Base-by-base conservation (phyloP, 2,113 vertebrate species). In the Neofelis nebulosa region DNA sequence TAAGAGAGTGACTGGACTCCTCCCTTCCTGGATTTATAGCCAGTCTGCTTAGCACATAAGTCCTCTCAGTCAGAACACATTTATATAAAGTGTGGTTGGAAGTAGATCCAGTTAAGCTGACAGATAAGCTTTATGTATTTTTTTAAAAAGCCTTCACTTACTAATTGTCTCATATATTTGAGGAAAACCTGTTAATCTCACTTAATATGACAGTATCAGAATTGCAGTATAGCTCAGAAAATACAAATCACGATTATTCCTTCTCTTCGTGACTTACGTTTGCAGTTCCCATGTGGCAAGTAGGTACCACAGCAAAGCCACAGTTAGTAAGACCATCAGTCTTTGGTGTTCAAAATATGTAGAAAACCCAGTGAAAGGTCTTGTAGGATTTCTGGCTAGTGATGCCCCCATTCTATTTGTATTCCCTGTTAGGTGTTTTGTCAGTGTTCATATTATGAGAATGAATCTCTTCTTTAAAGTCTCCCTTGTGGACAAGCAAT, bases 41-140 rank as follows among this genome's bases (percentile, higher is more conserved):
- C 73, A 82, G 66, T 87, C 90, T 96, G 76, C 81, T 91, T 48
- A 89, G 71, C 89, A 83, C 94, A 65, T 91, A 97, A 85, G 78
- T 92, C 92, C 85, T 91, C 74, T 88, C 89, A 27, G 6, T 97
- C 95, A 95, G 85, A 81, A 95, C 74, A 91, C 97, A 80, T 94
- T 91, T 76, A 79, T 95, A 69, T 83, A 94, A 96, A 96, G 48
- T 85, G 90, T 94, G 38, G 52, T 80, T 91, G 33, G 91, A 97
- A 97, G 95, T 73, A 96, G 78, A 94, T 55, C 57, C 55, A 76
- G 69, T 50, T 74, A 95, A 97, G 41, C 65, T 11, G 14, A 88
- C 41, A 27, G 65, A 41, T n/a, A 79, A 89, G 76, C 25, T 94
- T 94, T 52, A 57, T 92, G 18, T 61, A 61, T 61, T 61, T 52